Conservation (phyloP, 2,113 vertebrate genomes). For the Neoarius graeffei region DNA sequence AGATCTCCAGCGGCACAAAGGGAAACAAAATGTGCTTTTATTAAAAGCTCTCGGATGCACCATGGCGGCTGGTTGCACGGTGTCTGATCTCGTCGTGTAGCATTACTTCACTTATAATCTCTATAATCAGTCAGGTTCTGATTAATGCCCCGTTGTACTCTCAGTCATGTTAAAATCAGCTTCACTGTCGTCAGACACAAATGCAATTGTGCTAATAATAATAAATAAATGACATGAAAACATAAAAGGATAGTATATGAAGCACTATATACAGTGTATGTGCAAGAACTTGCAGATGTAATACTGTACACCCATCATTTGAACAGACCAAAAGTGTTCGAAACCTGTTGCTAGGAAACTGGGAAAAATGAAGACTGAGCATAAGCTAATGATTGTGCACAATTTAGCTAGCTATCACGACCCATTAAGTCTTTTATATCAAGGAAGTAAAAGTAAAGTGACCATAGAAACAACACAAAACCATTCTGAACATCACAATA, state of each 20-base stretch:
- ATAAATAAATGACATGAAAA: not conserved
- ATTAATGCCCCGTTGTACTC: not conserved
- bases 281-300: not conserved
- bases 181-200: not conserved
- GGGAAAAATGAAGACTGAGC: not conserved
- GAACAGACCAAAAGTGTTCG: not conserved
- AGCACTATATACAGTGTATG: not conserved
- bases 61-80: not conserved
- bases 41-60: conserved; percentile 33
- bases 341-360: conserved; percentile 14
- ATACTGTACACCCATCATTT: not conserved
- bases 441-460: not conserved
- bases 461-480: not conserved
- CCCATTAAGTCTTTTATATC: conserved; percentile 11
- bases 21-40: conserved; percentile 45
- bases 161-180: not conserved
- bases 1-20: conserved; percentile 15
- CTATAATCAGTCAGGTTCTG: conserved; percentile 13
- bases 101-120: conserved; percentile 17
- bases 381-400: not conserved
- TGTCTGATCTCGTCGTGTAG: not conserved
- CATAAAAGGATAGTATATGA: not conserved
- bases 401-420: not conserved
- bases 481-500: not conserved
- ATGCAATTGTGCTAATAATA: not conserved